Evolutionary conservation across 1,140 invertebrate genomes (phyloP).

Genomic region (Drosophila melanica): DNA sequence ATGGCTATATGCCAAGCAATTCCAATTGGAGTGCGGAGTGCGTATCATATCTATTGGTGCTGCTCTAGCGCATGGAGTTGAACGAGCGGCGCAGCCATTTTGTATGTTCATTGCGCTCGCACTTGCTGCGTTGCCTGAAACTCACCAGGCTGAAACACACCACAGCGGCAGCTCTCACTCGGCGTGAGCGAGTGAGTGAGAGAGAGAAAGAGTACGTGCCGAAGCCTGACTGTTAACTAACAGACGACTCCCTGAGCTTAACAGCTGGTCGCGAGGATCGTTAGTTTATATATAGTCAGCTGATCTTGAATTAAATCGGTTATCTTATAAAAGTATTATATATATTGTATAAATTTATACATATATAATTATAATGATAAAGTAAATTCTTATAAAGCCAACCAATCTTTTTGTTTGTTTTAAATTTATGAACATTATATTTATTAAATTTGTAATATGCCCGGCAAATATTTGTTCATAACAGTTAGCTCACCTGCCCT

Average conservation of each 20-base stretch:
- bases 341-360: not conserved
- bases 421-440: not conserved
- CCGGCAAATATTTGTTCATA: not conserved
- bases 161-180: slow-evolving; percentile 4
- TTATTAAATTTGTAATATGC: not conserved
- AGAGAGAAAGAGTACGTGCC: not conserved
- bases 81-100: slow-evolving; percentile 57
- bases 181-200: not conserved
- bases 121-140: slow-evolving; percentile 10
- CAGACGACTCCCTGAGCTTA: slow-evolving; percentile 8
- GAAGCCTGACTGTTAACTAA: slow-evolving; percentile 33
- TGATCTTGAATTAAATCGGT: not conserved
- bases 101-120: slow-evolving; percentile 53
- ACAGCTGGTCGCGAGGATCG: slow-evolving; percentile 1
- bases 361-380: not conserved
- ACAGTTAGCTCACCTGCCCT: slow-evolving; percentile 21
- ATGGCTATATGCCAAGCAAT: slow-evolving; percentile 27
- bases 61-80: slow-evolving; percentile 21
- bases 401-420: not conserved
- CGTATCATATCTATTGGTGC: slow-evolving; percentile 7
- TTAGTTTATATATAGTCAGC: not conserved
- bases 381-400: too few species aligned
- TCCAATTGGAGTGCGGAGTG: slow-evolving; percentile 63
- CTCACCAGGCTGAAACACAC: slow-evolving; percentile 37
- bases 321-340: too few species aligned